A percentile compares a stretch with the other conserved stretches of the same genome.
phyloP scores from a whole-genome alignment of 1,140 invertebrate species.

The Tenebrio molitor region DNA sequence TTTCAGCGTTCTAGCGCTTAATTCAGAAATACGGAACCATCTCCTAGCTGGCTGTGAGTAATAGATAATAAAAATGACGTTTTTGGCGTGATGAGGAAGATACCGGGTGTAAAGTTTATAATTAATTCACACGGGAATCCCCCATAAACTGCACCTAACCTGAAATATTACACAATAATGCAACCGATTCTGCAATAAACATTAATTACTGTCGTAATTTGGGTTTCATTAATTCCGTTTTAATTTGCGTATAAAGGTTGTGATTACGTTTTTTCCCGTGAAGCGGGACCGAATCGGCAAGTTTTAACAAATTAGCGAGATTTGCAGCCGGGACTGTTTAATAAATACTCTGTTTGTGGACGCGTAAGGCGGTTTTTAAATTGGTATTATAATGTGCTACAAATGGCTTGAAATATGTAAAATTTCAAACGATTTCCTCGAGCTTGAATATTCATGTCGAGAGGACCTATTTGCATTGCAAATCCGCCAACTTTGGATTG shows the following conservation, averaged over 20 bases:
- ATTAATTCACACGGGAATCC: neutral
- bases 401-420: constrained; percentile 51
- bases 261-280: neutral
- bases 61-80: neutral
- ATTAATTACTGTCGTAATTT: constrained; percentile 17
- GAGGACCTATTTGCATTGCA: constrained; percentile 46
- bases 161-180: constrained; percentile 28
- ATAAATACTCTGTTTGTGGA: constrained; percentile 7
- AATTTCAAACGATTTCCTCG: constrained; percentile 49
- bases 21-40: too few relatives aligned
- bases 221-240: constrained; percentile 15
- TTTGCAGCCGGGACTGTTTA: constrained; percentile 11
- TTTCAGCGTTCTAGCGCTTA: too few relatives aligned
- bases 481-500: constrained; percentile 45
- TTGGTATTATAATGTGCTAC: constrained; percentile 35
- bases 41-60: too few relatives aligned
- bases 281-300: neutral
- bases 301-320: constrained; percentile 7
- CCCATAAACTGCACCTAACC: constrained; percentile 5
- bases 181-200: constrained; percentile 27
- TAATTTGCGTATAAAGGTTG: constrained; percentile 17
- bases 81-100: neutral
- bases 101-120: neutral
- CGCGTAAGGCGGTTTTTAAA: constrained; percentile 13
- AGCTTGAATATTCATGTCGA: constrained; percentile 49